Percentiles rank a stretch among this genome's conserved stretches.
Evolutionary conservation across 2,888 invertebrate species (phyloP).

Genomic region (Pterostichus madidus): DNA sequence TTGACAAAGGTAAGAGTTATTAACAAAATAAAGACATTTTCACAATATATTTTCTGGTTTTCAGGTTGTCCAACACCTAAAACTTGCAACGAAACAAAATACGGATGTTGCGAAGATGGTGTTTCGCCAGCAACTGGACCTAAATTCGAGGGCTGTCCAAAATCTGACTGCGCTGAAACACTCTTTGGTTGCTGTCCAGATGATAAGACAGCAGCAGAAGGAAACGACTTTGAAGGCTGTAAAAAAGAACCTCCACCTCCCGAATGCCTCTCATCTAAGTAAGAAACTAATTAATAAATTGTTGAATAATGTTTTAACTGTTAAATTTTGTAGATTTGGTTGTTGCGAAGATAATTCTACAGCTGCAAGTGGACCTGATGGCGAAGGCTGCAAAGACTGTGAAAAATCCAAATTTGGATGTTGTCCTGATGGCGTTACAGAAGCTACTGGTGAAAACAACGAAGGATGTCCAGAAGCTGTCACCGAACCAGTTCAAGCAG

Average conservation of each 20-base stretch:
- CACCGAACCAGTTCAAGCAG: slow-evolving; percentile 72
- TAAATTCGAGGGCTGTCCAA: slow-evolving; percentile 87
- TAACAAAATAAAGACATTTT: background rate
- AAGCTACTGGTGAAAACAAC: slow-evolving; percentile 85
- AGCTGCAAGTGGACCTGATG: slow-evolving; percentile 77
- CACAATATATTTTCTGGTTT: background rate
- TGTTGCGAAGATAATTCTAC: slow-evolving; percentile 91
- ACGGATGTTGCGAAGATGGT: slow-evolving; percentile 91
- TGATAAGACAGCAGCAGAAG: slow-evolving; percentile 86
- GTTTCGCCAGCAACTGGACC: slow-evolving; percentile 88
- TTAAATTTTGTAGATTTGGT: slow-evolving; percentile 80
- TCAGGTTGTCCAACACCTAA: slow-evolving; percentile 84
- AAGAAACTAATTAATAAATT: too few species aligned
- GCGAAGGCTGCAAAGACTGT: slow-evolving; percentile 76
- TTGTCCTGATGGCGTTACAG: slow-evolving; percentile 89
- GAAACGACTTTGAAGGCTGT: slow-evolving; percentile 92
- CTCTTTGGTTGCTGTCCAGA: slow-evolving; percentile 94
- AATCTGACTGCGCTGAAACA: slow-evolving; percentile 85
- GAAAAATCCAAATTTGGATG: slow-evolving; percentile 94
- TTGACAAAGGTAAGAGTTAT: slow-evolving; percentile 82
- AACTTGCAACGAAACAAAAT: slow-evolving; percentile 87
- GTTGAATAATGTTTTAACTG: background rate
- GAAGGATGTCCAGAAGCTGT: slow-evolving; percentile 77
- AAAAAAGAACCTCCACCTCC: slow-evolving; percentile 82
- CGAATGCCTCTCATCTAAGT: slow-evolving; percentile 79